Base-by-base conservation (phyloP, 2,888 invertebrate species). In the Lepeophtheirus nordmannii region DNA sequence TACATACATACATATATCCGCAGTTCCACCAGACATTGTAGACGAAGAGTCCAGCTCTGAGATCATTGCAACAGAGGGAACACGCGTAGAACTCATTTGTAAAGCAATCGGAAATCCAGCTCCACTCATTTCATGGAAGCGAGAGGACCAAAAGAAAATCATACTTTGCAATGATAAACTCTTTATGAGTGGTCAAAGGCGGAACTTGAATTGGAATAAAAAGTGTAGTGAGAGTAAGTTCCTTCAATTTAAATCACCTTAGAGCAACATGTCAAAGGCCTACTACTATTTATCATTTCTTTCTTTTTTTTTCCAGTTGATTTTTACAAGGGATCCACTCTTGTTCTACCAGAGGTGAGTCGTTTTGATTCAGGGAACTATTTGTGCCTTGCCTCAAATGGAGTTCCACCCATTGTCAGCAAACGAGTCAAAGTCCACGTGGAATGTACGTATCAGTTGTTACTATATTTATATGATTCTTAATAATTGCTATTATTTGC, bases 41-140 rank as follows among this genome's bases (percentile, higher is more conserved):
- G 73, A 73, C 57, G 71, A 72, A 10, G 74, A 75, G 46, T 74
- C 74, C n/a, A 73, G 74, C 39, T 73, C 74, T 8, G 75, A 76
- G 39, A 74, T 75, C 22, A 68, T 70, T 58, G 74, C 75, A 10
- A 69, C 70, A 22, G 73, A 73, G 68, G 71, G 71, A 14, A 68
- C 70, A 12, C 71, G 71, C 62, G 73, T 72, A n/a, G 70, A 70
- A 12, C 67, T 73, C 41, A 71, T 69, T 39, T 73, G 73, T 67
- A 70, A 70, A 38, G 73, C 73, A 11, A 69, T 67, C 37, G 73
- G 73, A n/a, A 71, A 72, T 67, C 73, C 73, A 12, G 62, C 68
- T 38, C 90, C 91, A 14, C 89, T 89, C 75, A 89, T 91, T 70
- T 89, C 89, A 86, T 90, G 90, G 90, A 80, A 88, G 58, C 80